Conservation (phyloP, 2,888 invertebrate genomes). For the Sphaeridia pumilis region DNA sequence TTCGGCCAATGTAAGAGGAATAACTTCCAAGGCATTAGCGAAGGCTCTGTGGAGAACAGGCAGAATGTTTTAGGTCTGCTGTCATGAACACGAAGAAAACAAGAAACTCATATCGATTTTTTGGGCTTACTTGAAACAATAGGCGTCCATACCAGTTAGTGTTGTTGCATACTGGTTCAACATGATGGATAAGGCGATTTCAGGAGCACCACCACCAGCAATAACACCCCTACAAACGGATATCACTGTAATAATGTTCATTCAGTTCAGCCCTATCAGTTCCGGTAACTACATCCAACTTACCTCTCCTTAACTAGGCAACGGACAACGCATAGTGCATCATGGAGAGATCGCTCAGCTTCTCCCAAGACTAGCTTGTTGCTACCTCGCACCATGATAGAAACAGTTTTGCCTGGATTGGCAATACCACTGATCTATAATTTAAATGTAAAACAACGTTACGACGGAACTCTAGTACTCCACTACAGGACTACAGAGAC, state of each 20-base stretch:
- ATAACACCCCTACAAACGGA: slow-evolving; percentile 55
- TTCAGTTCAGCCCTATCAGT: too few species aligned
- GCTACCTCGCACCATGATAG: slow-evolving; percentile 78
- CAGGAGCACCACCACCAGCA: slow-evolving; percentile 95
- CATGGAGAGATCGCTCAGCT: slow-evolving; percentile 83
- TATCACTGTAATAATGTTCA: not conserved
- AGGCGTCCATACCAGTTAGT: slow-evolving; percentile 82
- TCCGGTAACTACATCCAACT: slow-evolving; percentile 16
- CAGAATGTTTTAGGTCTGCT: not conserved
- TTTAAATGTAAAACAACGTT: slow-evolving; percentile 4
- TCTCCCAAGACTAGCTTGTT: slow-evolving; percentile 81
- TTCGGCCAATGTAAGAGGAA: slow-evolving; percentile 81
- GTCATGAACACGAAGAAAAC: not conserved
- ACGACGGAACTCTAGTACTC: not conserved
- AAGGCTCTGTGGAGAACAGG: slow-evolving; percentile 57
- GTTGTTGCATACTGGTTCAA: slow-evolving; percentile 69
- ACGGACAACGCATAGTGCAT: slow-evolving; percentile 84
- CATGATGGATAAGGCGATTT: slow-evolving; percentile 81
- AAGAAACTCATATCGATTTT: too few species aligned
- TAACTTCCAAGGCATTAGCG: slow-evolving; percentile 89
- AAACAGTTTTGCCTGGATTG: slow-evolving; percentile 78
- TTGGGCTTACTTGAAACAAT: slow-evolving; percentile 59
- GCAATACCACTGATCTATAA: slow-evolving; percentile 69
- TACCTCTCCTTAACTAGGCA: slow-evolving; percentile 82
- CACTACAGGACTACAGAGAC: not conserved